Conservation (phyloP, 2,113 vertebrate genomes). For the Upupa epops region DNA sequence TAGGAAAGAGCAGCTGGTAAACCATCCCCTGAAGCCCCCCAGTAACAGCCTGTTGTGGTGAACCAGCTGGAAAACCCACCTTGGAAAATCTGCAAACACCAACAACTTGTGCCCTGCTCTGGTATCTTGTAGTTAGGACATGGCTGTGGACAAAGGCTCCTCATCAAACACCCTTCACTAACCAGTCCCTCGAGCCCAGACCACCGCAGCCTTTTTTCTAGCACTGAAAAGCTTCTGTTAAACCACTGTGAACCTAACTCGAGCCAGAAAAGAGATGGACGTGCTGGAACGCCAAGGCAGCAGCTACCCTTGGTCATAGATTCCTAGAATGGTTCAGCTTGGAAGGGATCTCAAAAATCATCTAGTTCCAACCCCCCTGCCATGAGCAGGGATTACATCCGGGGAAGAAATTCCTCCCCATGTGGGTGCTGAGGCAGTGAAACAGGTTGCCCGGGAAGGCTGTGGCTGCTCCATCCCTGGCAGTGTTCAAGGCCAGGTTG, state of each 20-base stretch:
- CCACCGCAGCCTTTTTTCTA: background rate
- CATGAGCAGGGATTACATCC: no score
- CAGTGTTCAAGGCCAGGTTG: no score
- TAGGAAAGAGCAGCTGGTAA: background rate
- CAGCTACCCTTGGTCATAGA: background rate
- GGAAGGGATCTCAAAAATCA: no score
- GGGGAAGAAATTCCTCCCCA: no score
- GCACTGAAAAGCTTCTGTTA: background rate
- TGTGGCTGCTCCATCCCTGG: no score
- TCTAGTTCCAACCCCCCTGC: no score
- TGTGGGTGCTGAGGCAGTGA: no score
- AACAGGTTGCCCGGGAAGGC: no score
- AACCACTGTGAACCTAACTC: slow-evolving; percentile 24
- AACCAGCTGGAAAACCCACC: background rate
- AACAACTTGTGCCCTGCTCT: background rate
- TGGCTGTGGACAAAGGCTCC: background rate
- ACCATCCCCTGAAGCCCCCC: background rate
- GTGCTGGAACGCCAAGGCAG: background rate
- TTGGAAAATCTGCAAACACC: background rate
- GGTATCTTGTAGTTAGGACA: background rate
- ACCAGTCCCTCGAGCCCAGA: background rate
- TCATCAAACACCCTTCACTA: background rate
- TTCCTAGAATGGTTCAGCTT: no score
- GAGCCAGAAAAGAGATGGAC: slow-evolving; percentile 9
- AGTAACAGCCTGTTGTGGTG: background rate